phyloP scores from a whole-genome alignment of 2,888 invertebrate genomes.

The Aradus depressus region DNA sequence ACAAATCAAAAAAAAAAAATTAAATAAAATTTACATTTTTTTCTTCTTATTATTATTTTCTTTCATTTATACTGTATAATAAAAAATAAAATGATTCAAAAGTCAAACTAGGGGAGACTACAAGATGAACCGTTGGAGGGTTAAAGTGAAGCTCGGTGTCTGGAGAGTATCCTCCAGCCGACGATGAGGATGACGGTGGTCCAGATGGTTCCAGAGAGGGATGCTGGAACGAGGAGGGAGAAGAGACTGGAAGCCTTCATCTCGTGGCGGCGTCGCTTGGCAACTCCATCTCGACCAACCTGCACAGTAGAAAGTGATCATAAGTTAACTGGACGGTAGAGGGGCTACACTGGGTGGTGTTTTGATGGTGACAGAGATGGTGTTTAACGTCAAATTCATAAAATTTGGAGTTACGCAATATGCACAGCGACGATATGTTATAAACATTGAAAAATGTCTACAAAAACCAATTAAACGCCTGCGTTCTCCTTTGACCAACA shows the following conservation, averaged over 20 bases:
- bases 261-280: constrained; percentile 19
- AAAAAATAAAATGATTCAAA: constrained; percentile 11
- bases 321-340: too few relatives aligned
- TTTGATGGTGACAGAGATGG: too few relatives aligned
- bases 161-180: constrained; percentile 49
- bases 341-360: too few relatives aligned
- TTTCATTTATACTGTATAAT: too few relatives aligned
- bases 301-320: constrained; percentile 7
- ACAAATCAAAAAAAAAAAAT: background rate
- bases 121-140: constrained; percentile 27
- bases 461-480: too few relatives aligned
- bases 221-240: constrained; percentile 46
- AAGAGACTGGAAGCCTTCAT: constrained; percentile 41
- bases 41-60: too few relatives aligned
- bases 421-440: too few relatives aligned
- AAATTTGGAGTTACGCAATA: too few relatives aligned
- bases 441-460: too few relatives aligned
- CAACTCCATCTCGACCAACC: constrained; percentile 6
- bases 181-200: constrained; percentile 51
- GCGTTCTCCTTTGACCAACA: too few relatives aligned
- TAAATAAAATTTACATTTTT: background rate
- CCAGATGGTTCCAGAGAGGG: constrained; percentile 46
- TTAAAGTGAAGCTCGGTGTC: constrained; percentile 49
- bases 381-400: too few relatives aligned
- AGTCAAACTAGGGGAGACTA: constrained; percentile 7